Evolutionary conservation across 2,888 invertebrate species (phyloP).

Genomic region (Dryomyza anilis): DNA sequence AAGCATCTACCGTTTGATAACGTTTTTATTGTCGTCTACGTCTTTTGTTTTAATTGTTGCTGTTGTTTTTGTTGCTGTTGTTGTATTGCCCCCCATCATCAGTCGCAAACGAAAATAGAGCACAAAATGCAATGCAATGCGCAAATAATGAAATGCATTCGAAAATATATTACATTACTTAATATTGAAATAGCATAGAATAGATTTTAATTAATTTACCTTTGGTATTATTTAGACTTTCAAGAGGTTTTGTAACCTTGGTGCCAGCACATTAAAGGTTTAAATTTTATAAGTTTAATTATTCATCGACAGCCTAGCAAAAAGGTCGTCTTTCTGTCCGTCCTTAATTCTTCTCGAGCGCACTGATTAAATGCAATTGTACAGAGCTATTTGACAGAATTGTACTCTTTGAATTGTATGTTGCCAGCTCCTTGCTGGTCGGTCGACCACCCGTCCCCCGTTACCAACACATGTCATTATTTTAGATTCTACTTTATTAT

Average conservation of each 20-base stretch:
- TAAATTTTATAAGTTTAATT: background rate
- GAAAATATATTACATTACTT: too few relatives aligned
- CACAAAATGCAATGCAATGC: too few relatives aligned
- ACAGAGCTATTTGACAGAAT: conserved; percentile 20
- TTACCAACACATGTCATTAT: background rate
- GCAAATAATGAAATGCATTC: too few relatives aligned
- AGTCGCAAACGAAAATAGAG: too few relatives aligned
- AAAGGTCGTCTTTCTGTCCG: background rate
- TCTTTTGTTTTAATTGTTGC: background rate
- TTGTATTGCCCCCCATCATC: too few relatives aligned
- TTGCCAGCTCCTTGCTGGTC: background rate
- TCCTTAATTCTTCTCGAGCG: conserved; percentile 4
- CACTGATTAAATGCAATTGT: conserved; percentile 3
- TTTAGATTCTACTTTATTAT: background rate
- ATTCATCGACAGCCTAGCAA: background rate
- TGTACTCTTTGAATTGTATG: conserved; percentile 9
- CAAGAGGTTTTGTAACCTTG: background rate
- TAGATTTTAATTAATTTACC: background rate
- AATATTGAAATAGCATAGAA: too few relatives aligned
- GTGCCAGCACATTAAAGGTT: background rate
- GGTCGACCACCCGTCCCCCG: background rate
- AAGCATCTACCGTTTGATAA: too few relatives aligned
- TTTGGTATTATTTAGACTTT: background rate
- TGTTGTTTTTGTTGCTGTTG: conserved; percentile 4
- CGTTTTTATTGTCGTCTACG: too few relatives aligned